Evolutionary conservation across 1,140 invertebrate genomes (phyloP).

Genomic region (Pantala flavescens): DNA sequence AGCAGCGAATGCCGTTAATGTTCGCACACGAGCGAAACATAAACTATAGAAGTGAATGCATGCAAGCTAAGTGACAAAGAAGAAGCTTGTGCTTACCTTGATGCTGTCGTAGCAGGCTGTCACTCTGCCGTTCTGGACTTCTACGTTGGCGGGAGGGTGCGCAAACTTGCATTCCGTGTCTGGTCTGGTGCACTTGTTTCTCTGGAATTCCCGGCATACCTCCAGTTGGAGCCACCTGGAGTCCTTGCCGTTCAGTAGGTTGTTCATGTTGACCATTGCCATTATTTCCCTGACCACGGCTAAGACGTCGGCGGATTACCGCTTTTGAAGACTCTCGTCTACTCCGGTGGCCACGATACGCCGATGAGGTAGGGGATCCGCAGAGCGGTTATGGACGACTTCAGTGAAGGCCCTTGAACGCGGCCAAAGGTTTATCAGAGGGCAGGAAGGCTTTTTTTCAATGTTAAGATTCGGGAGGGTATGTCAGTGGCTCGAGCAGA

Average conservation of each 20-base stretch:
- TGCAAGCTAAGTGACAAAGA: too few species aligned
- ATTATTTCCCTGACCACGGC: slow-evolving; percentile 33
- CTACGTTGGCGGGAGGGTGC: slow-evolving; percentile 97
- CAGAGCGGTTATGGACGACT: neutral
- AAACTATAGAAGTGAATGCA: too few species aligned
- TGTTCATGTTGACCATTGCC: slow-evolving; percentile 96
- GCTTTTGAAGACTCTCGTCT: neutral
- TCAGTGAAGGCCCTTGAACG: neutral
- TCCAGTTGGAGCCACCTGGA: slow-evolving; percentile 99
- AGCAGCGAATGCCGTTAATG: too few species aligned
- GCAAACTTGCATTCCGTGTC: slow-evolving; percentile 99
- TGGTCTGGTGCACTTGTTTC: slow-evolving; percentile 96
- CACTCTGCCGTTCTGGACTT: slow-evolving; percentile 98
- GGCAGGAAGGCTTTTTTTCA: neutral
- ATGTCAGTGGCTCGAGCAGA: neutral
- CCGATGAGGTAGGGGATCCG: neutral
- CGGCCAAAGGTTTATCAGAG: neutral
- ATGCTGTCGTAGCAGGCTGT: slow-evolving; percentile 99
- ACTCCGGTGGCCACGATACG: neutral
- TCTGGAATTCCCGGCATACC: slow-evolving; percentile 98
- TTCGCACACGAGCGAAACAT: too few species aligned
- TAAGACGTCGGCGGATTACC: neutral
- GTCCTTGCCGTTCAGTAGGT: slow-evolving; percentile 94
- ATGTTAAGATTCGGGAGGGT: neutral
- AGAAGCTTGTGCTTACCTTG: slow-evolving; percentile 66